phyloP scores from a whole-genome alignment of 2,113 vertebrate species.

The Polypterus bichir region DNA sequence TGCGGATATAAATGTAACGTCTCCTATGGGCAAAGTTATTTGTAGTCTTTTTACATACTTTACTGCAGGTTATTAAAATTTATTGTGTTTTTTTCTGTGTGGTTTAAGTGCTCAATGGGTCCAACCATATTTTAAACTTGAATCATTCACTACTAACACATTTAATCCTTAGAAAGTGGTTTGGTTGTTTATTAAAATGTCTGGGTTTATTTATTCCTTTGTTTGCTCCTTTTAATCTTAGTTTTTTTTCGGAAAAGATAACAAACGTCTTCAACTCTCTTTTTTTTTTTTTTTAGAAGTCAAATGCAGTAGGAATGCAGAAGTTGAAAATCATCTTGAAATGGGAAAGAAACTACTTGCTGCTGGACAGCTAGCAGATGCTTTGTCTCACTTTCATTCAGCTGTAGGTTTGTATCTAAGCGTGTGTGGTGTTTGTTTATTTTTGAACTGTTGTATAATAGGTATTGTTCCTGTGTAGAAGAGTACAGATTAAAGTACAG shows the following conservation, averaged over 20 bases:
- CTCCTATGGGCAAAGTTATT: too few relatives aligned
- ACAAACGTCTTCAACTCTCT: background rate
- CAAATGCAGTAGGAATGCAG: constrained; percentile 75
- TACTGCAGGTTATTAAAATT: too few relatives aligned
- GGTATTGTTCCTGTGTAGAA: too few relatives aligned
- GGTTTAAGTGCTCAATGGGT: too few relatives aligned
- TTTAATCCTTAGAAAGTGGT: background rate
- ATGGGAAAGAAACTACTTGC: constrained; percentile 95
- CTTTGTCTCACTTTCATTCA: constrained; percentile 89
- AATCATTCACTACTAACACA: background rate
- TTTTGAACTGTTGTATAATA: too few relatives aligned
- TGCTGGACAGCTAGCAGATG: constrained; percentile 90
- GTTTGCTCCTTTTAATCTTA: background rate
- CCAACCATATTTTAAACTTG: background rate
- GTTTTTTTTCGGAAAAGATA: background rate
- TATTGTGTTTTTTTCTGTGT: too few relatives aligned
- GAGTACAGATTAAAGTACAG: too few relatives aligned
- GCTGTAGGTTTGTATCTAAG: constrained; percentile 70
- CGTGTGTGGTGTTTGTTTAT: too few relatives aligned
- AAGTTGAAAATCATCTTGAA: constrained; percentile 89
- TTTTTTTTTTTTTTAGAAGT: constrained; percentile 56
- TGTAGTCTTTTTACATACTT: too few relatives aligned
- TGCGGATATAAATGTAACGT: too few relatives aligned
- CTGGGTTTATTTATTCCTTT: background rate
- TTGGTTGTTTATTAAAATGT: background rate